phyloP scores from a whole-genome alignment of 2,113 vertebrate species.

The Alexandromys fortis region DNA sequence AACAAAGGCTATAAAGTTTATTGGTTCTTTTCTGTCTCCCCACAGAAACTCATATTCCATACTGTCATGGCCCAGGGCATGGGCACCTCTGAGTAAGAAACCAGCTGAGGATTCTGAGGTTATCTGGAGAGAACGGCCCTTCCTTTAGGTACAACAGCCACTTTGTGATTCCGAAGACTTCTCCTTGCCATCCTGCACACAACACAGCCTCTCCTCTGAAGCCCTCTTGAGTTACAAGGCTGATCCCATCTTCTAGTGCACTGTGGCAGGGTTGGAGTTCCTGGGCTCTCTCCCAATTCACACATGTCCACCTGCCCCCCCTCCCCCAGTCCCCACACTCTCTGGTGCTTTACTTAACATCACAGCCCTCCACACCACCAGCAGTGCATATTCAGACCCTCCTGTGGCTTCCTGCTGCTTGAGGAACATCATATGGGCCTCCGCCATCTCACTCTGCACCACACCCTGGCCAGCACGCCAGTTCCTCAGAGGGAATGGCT shows the following conservation, averaged over 20 bases:
- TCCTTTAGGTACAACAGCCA: not conserved
- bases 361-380: not conserved
- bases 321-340: not conserved
- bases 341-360: not conserved
- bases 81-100: not conserved
- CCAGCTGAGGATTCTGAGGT: not conserved
- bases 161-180: not conserved
- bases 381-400: not conserved
- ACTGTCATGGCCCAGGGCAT: not conserved
- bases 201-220: not conserved
- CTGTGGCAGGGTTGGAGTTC: not conserved
- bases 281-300: not conserved
- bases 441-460: not conserved
- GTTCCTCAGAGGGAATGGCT: not conserved
- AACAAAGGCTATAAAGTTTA: not conserved
- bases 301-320: not conserved
- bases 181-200: not conserved
- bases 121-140: not conserved
- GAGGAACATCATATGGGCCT: not conserved
- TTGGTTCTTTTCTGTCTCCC: not conserved
- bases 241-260: not conserved
- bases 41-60: not conserved
- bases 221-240: not conserved
- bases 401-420: not conserved
- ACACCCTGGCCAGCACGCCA: not conserved